Evolutionary conservation across 1,140 invertebrate genomes (phyloP).

Genomic region (Nomia melanderi): DNA sequence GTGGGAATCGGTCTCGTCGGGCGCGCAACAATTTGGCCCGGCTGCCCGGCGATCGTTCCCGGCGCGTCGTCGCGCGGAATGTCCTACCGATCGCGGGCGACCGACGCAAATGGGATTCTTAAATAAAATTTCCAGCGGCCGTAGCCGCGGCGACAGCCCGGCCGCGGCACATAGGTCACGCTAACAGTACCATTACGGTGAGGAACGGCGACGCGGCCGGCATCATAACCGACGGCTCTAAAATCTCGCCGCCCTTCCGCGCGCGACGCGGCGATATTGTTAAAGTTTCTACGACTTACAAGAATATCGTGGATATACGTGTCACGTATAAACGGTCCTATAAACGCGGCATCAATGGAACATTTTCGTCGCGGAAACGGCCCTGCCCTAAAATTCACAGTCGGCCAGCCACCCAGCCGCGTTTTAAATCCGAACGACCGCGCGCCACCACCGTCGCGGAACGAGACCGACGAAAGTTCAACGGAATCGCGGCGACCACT

Average conservation of each 20-base stretch:
- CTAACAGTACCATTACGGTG: conserved; percentile 7
- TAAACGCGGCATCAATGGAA: conserved; percentile 30
- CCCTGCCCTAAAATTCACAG: conserved; percentile 5
- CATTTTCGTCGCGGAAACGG: conserved; percentile 3
- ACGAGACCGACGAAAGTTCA: conserved; percentile 27
- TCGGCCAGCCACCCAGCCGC: no score
- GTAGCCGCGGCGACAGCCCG: background rate
- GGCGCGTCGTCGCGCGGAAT: no score
- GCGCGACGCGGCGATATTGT: conserved; percentile 12
- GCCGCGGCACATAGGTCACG: conserved; percentile 23
- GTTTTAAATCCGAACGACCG: conserved; percentile 24
- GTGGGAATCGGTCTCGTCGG: conserved; percentile 4
- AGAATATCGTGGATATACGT: conserved; percentile 18
- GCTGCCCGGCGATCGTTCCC: no score
- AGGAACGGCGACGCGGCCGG: background rate
- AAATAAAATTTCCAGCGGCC: background rate
- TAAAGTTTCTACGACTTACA: conserved; percentile 29
- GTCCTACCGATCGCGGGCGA: no score
- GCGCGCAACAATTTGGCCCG: conserved; percentile 31
- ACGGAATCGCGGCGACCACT: conserved; percentile 23
- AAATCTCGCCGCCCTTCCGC: background rate
- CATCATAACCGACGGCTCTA: conserved; percentile 9
- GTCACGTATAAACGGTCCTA: conserved; percentile 25
- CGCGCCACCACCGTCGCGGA: no score
- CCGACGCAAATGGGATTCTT: background rate